These are phyloP conservation scores for Aleiodes testaceus DNA, from an alignment of 2,888 invertebrate genomes.

Conservation along the genomic window DNA sequence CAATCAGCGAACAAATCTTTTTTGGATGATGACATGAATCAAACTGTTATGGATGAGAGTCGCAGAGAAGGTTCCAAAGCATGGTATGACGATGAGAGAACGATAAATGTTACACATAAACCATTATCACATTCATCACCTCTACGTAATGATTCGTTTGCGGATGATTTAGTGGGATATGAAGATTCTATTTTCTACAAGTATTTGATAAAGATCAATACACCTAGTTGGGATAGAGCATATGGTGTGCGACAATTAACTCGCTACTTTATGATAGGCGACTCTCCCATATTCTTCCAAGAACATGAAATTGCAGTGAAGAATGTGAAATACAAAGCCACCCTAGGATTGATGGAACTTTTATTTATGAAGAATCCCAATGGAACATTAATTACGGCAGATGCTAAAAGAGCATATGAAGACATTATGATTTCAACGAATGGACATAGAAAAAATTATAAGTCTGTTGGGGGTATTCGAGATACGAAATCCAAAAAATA, in stretches of 20 bases:
- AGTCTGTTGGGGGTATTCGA: conserved; percentile 48
- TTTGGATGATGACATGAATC: no score
- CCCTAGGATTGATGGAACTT: conserved; percentile 35
- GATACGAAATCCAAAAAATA: conserved; percentile 30
- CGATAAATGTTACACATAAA: no score
- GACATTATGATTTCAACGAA: no score
- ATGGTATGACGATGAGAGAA: no score
- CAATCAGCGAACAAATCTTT: no score
- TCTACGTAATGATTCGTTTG: no score
- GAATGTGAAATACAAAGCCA: conserved; percentile 34
- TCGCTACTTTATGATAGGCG: conserved; percentile 44
- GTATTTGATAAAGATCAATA: background rate
- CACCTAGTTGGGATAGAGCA: conserved; percentile 30
- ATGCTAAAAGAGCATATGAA: no score
- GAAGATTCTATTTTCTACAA: conserved; percentile 6
- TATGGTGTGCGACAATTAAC: conserved; percentile 47
- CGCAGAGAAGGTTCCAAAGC: no score
- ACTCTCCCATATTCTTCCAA: conserved; percentile 43
- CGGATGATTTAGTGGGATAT: conserved; percentile 38
- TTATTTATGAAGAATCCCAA: background rate
- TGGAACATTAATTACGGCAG: background rate
- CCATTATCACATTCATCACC: no score
- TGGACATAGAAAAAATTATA: background rate
- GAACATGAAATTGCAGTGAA: conserved; percentile 19
- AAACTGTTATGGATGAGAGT: no score